Evolutionary conservation across 2,113 vertebrate genomes (phyloP).

Genomic region (Tyto alba): DNA sequence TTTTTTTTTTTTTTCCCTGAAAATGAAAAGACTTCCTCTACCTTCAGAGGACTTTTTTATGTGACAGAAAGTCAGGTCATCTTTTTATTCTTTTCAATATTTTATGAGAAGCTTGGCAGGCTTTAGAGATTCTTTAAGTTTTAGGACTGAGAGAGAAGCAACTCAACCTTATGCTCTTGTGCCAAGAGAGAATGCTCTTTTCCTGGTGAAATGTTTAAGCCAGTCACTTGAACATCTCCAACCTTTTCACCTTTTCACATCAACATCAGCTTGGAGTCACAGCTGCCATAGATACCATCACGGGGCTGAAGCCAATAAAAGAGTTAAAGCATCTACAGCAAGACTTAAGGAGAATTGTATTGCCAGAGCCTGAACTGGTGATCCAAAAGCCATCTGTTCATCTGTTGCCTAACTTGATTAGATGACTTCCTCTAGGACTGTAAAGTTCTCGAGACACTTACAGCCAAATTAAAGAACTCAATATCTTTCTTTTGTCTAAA

Average conservation of each 20-base stretch:
- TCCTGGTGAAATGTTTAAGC: slow-evolving; percentile 6
- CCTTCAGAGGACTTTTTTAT: slow-evolving; percentile 1
- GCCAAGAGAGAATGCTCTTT: not conserved
- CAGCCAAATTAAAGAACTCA: not conserved
- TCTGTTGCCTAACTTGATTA: not conserved
- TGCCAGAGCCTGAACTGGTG: not conserved
- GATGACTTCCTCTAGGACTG: not conserved
- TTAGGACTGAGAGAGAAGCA: not conserved
- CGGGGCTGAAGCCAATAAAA: not conserved
- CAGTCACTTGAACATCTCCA: not conserved
- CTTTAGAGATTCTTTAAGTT: slow-evolving; percentile 16
- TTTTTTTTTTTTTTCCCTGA: not conserved
- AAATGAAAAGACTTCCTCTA: not conserved
- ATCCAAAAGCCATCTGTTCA: not conserved
- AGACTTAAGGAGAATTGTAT: not conserved
- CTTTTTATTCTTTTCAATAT: slow-evolving; percentile 37
- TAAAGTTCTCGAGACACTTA: not conserved
- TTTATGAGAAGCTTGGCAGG: slow-evolving; percentile 4
- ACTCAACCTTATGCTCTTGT: not conserved
- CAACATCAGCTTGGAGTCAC: not conserved
- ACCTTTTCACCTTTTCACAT: slow-evolving; percentile 23
- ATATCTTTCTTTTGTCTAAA: not conserved
- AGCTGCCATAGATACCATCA: not conserved
- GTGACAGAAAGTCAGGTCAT: not conserved
- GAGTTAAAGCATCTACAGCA: not conserved